A percentile compares a stretch with the other conserved stretches of the same genome.
phyloP scores from a whole-genome alignment of 2,888 invertebrate species.

The Leucophenga maculata region DNA sequence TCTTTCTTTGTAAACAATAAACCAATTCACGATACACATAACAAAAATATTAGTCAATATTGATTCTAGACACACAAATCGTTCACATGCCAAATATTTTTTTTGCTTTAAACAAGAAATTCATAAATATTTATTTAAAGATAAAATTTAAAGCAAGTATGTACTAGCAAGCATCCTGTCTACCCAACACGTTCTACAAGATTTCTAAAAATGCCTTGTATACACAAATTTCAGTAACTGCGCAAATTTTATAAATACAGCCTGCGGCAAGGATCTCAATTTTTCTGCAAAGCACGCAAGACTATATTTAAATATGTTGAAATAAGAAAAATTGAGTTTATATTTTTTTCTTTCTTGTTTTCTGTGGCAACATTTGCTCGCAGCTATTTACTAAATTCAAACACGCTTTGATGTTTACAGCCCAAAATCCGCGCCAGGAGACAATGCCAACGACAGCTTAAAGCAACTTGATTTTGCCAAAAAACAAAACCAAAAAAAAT shows the following conservation, averaged over 20 bases:
- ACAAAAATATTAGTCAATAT: no score
- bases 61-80: no score
- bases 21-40: no score
- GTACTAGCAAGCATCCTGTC: background rate
- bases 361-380: constrained; percentile 6
- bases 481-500: background rate
- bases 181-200: background rate
- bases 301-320: constrained; percentile 30
- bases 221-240: background rate
- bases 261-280: constrained; percentile 13
- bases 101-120: no score
- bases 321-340: constrained; percentile 13
- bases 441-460: background rate
- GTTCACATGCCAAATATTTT: no score
- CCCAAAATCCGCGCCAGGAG: background rate
- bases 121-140: no score
- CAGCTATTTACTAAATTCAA: constrained; percentile 6
- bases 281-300: constrained; percentile 19
- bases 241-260: background rate
- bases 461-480: no score
- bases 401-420: constrained; percentile 20
- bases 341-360: constrained; percentile 2
- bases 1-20: no score
- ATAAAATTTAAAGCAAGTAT: no score
- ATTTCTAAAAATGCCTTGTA: no score